Evolutionary conservation across 2,113 vertebrate species (phyloP), one percentile per base, ranked within the genome.

Genomic region (Rhinopithecus roxellana): DNA sequence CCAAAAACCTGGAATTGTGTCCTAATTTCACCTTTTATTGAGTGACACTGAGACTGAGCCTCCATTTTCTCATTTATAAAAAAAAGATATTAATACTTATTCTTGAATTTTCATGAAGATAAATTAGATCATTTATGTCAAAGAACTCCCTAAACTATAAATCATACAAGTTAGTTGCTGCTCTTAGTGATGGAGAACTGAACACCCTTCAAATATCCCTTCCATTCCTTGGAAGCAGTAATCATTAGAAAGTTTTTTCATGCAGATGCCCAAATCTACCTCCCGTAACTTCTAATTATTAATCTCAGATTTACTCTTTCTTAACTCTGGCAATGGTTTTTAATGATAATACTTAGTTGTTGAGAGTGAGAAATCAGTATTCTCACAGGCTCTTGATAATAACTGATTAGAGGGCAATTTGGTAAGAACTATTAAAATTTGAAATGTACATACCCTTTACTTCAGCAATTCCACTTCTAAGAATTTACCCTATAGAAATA

Each of bases 401-500:
- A 74, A 10, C 57, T 72, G 27, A 79, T 88, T 92, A 22, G 43
- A 82, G 18, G 12, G 2, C 30, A 90, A 64, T 86, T 74, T 96
- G 50, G 38, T 72, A 92, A 94, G 30, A 61, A 9, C 25, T 93
- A 93, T 85, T 95, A 74, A 92, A 96, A 87, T 95, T 89, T 93
- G 6, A 95, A 95, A 82, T 52, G 59, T 16, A 2, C 32, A 75
- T 59, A 70, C 27, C 35, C 67, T 85, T 94, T 40, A 89, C 35
- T 27, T 35, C 14, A 69, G 67, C 67, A 69, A 69, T 35, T 69
- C n/a, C 17, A 85, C 40, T 57, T 85, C 82, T 78, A 59, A 96
- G 90, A 93, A 91, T 90, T 89, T 87, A 92, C 11, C 22, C 74
- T 94, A 40, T 22, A 94, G 50, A 97, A 96, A 87, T 50, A 75